Percentiles rank a stretch among this genome's conserved stretches.
Conservation (phyloP, 1,140 invertebrate genomes). For the Pseudomyrmex flavicornis region DNA sequence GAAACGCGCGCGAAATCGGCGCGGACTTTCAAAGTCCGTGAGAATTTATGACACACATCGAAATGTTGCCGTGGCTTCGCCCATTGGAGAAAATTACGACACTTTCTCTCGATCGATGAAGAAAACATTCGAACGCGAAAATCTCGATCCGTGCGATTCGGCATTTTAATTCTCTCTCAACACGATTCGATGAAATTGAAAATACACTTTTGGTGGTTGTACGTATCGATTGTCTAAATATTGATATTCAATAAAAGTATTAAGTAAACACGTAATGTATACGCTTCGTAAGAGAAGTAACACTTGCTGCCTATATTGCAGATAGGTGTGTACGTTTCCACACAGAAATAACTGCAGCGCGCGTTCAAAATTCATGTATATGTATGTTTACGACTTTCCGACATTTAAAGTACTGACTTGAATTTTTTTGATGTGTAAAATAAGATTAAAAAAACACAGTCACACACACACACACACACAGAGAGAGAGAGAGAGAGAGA, state of each 20-base stretch:
- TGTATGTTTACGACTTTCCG: neutral
- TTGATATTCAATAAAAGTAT: neutral
- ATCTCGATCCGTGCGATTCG: slow-evolving; percentile 11
- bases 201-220: neutral
- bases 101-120: slow-evolving; percentile 32
- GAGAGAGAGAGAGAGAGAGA: no score
- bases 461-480: no score
- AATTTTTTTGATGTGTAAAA: neutral
- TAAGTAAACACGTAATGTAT: neutral
- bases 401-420: neutral
- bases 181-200: neutral
- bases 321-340: no score
- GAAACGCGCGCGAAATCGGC: neutral
- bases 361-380: neutral
- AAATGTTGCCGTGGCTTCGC: neutral
- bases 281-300: neutral
- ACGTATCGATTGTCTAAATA: neutral
- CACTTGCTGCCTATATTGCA: no score
- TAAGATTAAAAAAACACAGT: no score
- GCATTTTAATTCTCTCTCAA: neutral
- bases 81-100: slow-evolving; percentile 16
- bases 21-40: slow-evolving; percentile 48
- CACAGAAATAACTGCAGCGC: no score
- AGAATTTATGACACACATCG: slow-evolving; percentile 25
- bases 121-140: slow-evolving; percentile 6